Conservation (phyloP, 2,113 vertebrate species). For the Prionailurus bengalensis region DNA sequence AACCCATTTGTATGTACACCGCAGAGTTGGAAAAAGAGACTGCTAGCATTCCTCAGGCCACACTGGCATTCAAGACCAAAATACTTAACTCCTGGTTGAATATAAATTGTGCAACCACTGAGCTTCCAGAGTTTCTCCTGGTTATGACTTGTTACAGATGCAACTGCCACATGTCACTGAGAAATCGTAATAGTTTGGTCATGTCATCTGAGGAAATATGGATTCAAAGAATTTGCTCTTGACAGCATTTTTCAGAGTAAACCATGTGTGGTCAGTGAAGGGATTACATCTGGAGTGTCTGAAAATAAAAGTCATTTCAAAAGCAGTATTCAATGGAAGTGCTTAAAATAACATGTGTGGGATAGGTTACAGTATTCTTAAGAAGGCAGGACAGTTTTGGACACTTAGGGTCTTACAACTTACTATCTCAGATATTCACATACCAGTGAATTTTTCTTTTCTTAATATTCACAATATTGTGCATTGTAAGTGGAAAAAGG, state of each 20-base stretch:
- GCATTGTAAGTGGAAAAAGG: not conserved
- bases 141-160: constrained; percentile 66
- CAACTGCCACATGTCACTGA: constrained; percentile 52
- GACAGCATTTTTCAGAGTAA: constrained; percentile 64
- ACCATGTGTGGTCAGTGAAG: constrained; percentile 71
- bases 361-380: constrained; percentile 26
- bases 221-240: constrained; percentile 68
- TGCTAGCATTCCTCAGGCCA: constrained; percentile 66
- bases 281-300: constrained; percentile 69
- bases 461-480: not conserved
- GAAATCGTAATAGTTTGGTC: constrained; percentile 57
- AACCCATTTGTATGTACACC: constrained; percentile 54
- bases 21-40: constrained; percentile 74
- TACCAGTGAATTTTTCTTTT: not conserved
- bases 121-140: constrained; percentile 54
- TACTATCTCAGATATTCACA: not conserved
- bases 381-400: not conserved
- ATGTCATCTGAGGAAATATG: constrained; percentile 65
- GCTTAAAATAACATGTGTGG: constrained; percentile 67
- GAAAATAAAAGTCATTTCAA: constrained; percentile 72
- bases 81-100: constrained; percentile 63
- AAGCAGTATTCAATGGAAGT: constrained; percentile 44
- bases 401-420: not conserved
- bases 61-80: constrained; percentile 76
- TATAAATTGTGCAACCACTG: constrained; percentile 57